These are phyloP conservation scores for Gobio occitaniae DNA, from an alignment of 2,797 vertebrate species.

Conservation along the genomic window DNA sequence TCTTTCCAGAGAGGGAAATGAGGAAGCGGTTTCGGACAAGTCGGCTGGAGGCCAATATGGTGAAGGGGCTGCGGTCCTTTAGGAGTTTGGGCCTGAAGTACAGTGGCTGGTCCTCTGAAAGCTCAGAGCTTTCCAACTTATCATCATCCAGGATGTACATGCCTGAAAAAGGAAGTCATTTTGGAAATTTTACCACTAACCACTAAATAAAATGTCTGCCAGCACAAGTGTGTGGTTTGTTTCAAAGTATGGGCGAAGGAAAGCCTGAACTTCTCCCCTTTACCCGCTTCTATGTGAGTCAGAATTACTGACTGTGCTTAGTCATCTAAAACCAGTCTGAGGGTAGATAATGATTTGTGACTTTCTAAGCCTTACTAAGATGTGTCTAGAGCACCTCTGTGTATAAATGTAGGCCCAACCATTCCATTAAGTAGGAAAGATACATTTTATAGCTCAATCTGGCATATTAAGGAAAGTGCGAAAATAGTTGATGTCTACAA, in stretches of 20 bases:
- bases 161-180: constrained; percentile 74
- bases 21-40: constrained; percentile 93
- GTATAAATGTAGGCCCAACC: not conserved
- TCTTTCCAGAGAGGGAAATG: constrained; percentile 95
- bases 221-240: not conserved
- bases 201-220: not conserved
- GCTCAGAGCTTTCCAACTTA: constrained; percentile 87
- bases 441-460: not conserved
- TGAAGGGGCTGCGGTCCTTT: constrained; percentile 95
- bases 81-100: constrained; percentile 87
- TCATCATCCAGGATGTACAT: constrained; percentile 97
- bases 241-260: not conserved
- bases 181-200: not conserved
- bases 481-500: not conserved
- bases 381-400: not conserved
- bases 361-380: not conserved
- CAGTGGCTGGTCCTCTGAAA: constrained; percentile 87
- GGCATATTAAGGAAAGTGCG: not conserved
- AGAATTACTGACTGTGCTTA: not conserved
- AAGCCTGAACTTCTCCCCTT: not conserved
- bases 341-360: not conserved
- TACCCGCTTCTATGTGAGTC: not conserved
- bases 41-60: constrained; percentile 91
- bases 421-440: not conserved
- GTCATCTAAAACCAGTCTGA: not conserved